A percentile compares a stretch with the other conserved stretches of the same genome.
Evolutionary conservation across 2,888 invertebrate genomes (phyloP).

Genomic region (Chymomyza procnemis): DNA sequence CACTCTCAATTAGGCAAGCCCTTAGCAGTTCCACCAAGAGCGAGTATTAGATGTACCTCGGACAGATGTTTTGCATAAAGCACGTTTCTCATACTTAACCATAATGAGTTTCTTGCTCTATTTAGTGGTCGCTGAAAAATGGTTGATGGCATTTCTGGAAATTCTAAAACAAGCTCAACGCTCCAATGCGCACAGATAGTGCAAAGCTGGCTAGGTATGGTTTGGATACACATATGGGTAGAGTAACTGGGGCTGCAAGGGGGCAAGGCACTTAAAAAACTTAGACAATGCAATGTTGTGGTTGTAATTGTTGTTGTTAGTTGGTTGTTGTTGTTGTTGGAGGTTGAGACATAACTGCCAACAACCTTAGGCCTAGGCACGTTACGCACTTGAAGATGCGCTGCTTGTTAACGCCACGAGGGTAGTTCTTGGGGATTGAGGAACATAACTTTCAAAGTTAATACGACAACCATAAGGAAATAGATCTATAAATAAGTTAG

Average conservation of each 20-base stretch:
- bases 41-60: background rate
- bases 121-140: conserved; percentile 40
- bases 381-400: conserved; percentile 25
- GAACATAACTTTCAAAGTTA: too few species aligned
- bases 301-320: conserved; percentile 6
- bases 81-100: conserved; percentile 51
- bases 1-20: background rate
- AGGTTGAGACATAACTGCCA: background rate
- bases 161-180: conserved; percentile 38
- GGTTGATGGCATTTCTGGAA: conserved; percentile 27
- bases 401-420: background rate
- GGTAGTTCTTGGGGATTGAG: too few species aligned
- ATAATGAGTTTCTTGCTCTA: conserved; percentile 68
- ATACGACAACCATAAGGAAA: too few species aligned
- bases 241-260: background rate
- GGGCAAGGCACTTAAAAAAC: conserved; percentile 11
- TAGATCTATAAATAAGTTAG: too few species aligned
- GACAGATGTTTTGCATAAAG: conserved; percentile 1
- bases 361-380: conserved; percentile 1
- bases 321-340: background rate
- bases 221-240: background rate
- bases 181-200: conserved; percentile 32
- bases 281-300: conserved; percentile 17
- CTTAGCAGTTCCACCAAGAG: background rate
- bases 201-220: background rate